Evolutionary conservation across 2,888 invertebrate species (phyloP).

Genomic region (Drosophila cyrtoloma): DNA sequence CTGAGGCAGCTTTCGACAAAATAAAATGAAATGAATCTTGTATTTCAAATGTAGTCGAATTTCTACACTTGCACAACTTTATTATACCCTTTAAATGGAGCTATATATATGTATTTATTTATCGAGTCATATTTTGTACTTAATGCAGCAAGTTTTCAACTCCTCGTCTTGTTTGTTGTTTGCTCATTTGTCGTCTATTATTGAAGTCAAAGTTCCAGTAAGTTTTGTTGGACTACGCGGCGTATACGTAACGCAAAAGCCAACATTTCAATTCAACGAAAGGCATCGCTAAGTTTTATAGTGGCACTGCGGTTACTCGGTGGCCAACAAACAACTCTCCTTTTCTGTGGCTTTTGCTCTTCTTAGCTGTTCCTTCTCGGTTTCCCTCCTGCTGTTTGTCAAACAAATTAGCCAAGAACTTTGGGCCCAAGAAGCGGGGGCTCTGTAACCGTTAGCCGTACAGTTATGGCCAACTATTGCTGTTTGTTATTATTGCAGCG

Average conservation of each 20-base stretch:
- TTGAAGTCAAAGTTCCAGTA: conserved; percentile 8
- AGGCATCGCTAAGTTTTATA: conserved; percentile 38
- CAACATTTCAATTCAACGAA: conserved; percentile 65
- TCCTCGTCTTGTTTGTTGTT: background rate
- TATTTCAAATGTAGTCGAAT: background rate
- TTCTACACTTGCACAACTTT: background rate
- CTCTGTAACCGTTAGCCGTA: conserved; percentile 22
- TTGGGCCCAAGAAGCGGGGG: conserved; percentile 25
- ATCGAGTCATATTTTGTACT: background rate
- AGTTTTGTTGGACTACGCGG: conserved; percentile 45
- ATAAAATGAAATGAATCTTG: background rate
- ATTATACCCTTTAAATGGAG: background rate
- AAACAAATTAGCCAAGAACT: conserved; percentile 73
- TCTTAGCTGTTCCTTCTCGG: background rate
- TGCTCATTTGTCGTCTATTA: background rate
- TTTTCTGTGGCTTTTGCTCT: background rate
- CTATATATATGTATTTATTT: background rate
- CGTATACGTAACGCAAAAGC: conserved; percentile 59
- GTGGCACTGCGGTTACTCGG: conserved; percentile 28
- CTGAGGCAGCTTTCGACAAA: background rate
- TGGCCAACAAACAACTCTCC: conserved; percentile 5
- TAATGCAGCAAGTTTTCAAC: background rate
- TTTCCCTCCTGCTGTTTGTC: conserved; percentile 42
- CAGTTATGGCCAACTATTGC: conserved; percentile 53
- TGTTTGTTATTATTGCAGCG: conserved; percentile 51